A percentile compares a stretch with the other conserved stretches of the same genome.
phyloP scores from a whole-genome alignment of 2,797 vertebrate species.

The Rhadinocentrus ornatus region DNA sequence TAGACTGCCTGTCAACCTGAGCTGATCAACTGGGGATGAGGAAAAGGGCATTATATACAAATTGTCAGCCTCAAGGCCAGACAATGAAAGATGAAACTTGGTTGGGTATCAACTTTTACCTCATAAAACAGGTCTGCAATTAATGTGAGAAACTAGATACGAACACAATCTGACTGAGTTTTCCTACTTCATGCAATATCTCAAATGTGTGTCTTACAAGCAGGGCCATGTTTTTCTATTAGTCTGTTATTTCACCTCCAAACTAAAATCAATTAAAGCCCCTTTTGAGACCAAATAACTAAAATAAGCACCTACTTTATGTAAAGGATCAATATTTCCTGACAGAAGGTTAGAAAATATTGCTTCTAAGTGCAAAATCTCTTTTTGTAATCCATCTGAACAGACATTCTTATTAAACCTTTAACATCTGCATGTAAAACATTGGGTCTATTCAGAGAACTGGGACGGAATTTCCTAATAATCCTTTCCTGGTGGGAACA shows the following conservation, averaged over 20 bases:
- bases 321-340: conserved; percentile 1
- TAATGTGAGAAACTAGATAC: not conserved
- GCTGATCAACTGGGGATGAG: conserved; percentile 21
- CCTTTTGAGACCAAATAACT: not conserved
- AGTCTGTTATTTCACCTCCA: not conserved
- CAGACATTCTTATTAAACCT: conserved; percentile 2
- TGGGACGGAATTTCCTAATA: not conserved
- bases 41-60: conserved; percentile 35
- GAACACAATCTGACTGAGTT: fast-evolving
- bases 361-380: not conserved
- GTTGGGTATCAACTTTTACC: not conserved
- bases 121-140: conserved; percentile 2
- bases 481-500: conserved; percentile 17
- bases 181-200: conserved; percentile 1
- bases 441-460: not conserved
- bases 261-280: not conserved
- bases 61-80: conserved; percentile 29
- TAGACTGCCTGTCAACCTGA: conserved; percentile 38
- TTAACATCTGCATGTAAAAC: conserved; percentile 3
- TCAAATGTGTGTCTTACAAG: not conserved
- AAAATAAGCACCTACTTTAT: not conserved
- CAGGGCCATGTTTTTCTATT: not conserved
- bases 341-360: not conserved
- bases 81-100: conserved; percentile 23
- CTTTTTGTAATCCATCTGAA: conserved; percentile 13